A percentile compares a stretch with the other conserved stretches of the same genome.
These are phyloP conservation scores for Idris sp. DNA, from an alignment of 1,140 invertebrate species.

Conservation along the genomic window DNA sequence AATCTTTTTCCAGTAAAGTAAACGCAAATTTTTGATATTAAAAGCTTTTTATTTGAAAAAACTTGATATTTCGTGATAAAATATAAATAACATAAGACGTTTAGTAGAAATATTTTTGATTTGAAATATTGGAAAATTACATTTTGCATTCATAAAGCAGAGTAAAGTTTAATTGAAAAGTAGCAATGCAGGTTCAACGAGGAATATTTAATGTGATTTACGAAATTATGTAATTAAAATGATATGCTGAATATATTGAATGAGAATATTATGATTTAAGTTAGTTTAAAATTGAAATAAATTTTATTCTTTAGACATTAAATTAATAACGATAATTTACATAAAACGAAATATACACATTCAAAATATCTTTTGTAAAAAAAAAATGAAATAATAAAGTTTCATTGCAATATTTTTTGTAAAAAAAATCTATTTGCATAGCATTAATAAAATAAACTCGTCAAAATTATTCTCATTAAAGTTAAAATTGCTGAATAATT, in stretches of 20 bases:
- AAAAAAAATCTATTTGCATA: too few relatives aligned
- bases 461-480: too few relatives aligned
- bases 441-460: too few relatives aligned
- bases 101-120: conserved; percentile 10
- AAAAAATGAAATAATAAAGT: too few relatives aligned
- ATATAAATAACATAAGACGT: conserved; percentile 14
- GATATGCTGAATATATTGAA: conserved; percentile 14
- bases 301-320: not conserved
- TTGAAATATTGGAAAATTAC: conserved; percentile 21
- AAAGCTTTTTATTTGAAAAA: not conserved
- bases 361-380: too few relatives aligned
- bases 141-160: conserved; percentile 21
- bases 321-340: too few relatives aligned
- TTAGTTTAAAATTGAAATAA: conserved; percentile 10
- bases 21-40: too few relatives aligned
- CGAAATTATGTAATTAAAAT: conserved; percentile 21
- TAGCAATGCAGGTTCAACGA: conserved; percentile 10
- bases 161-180: conserved; percentile 29
- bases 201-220: conserved; percentile 21
- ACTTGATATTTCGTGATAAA: not conserved
- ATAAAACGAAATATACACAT: too few relatives aligned
- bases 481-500: too few relatives aligned
- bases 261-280: conserved; percentile 12
- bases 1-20: too few relatives aligned
- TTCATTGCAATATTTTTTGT: too few relatives aligned